Base-by-base conservation (phyloP, 2,113 vertebrate genomes). In the Beaufortia kweichowensis region DNA sequence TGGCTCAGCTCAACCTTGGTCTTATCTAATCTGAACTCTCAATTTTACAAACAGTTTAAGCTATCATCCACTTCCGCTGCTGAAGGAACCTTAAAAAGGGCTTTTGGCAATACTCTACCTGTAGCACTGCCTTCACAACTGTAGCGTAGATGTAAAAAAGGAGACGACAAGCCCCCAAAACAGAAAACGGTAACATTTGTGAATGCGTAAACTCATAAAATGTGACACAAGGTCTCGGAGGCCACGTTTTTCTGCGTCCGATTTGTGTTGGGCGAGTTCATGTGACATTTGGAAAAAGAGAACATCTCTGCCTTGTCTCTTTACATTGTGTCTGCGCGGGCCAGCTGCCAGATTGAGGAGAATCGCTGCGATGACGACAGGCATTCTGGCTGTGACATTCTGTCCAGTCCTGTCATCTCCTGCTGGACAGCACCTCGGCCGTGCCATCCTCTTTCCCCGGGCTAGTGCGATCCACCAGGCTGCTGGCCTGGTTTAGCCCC, bases 201-300 rank as follows among this genome's bases (percentile, higher is more conserved):
- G 26, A 65, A 64, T 28, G 69, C 68, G 68, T 77, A 87, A 88
- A 88, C 84, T 91, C 90, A 93, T 90, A 87, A 87, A 88, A 90
- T 87, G 87, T 89, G 89, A 91, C 87, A 90, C 72, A 39, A 88
- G 78, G 85, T 82, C 85, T 85, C 89, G 85, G 84, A 89, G 89
- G 87, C 91, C 86, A 88, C 88, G 87, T 88, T 87, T 89, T 88
- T 91, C 86, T 88, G 86, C 85, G 88, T 87, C 84, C 75, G 65
- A 81, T 79, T 84, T 84, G 83, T 82, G 80, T 86, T 82, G 56
- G 85, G 83, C 82, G 87, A 88, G 84, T 89, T 87, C 80, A 86
- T 84, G 84, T 93, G 92, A 92, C 82, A 81, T 89, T 79, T 89
- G 87, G 86, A 90, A 90, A 92, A 93, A 94, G 89, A 93, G 91